Conservation (phyloP, 2,797 vertebrate species). For the Sebastes flavidus region DNA sequence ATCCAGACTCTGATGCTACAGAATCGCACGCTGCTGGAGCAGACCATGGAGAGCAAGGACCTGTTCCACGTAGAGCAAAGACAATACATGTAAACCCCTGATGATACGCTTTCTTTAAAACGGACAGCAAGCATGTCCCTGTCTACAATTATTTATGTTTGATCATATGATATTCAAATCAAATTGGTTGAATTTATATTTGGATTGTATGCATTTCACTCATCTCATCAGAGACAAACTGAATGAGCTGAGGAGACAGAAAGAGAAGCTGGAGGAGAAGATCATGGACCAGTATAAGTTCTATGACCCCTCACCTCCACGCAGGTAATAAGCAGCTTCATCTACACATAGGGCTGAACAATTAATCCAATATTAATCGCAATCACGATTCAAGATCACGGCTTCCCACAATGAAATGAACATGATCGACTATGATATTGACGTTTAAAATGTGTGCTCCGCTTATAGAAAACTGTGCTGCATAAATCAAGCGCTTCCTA, state of each 20-base stretch:
- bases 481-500: not conserved
- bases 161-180: not conserved
- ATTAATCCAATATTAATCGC: too few species aligned
- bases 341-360: not conserved
- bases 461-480: not conserved
- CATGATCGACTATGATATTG: not conserved
- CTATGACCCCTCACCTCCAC: conserved; percentile 96
- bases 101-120: not conserved
- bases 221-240: conserved; percentile 89
- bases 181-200: not conserved
- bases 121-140: not conserved
- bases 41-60: conserved; percentile 99
- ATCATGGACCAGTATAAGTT: conserved; percentile 99
- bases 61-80: conserved; percentile 98
- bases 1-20: conserved; percentile 99
- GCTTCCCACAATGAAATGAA: not conserved
- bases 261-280: conserved; percentile 99
- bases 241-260: conserved; percentile 96
- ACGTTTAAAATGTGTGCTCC: not conserved
- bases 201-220: not conserved
- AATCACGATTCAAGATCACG: too few species aligned
- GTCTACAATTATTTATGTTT: not conserved
- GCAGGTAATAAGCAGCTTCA: conserved; percentile 84
- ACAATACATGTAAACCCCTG: conserved; percentile 91
- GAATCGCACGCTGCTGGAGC: conserved; percentile 95